Conservation (phyloP, 2,113 vertebrate genomes). For the Bungarus multicinctus region DNA sequence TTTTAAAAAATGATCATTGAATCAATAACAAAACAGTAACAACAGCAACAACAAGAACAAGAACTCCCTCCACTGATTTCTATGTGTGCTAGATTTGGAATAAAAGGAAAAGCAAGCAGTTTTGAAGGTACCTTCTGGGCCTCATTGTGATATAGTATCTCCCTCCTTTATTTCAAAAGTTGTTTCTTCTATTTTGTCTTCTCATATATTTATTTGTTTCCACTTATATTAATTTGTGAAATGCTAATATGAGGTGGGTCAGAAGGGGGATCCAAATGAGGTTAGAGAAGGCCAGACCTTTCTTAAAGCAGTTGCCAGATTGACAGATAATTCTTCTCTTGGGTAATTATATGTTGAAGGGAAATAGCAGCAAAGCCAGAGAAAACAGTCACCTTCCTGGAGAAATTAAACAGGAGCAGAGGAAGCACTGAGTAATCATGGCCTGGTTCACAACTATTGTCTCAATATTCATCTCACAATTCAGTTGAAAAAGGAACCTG, state of each 20-base stretch:
- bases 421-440: neutral
- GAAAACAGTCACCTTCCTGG: neutral
- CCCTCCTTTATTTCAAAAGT: neutral
- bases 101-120: neutral
- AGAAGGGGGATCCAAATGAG: neutral
- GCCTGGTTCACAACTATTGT: neutral
- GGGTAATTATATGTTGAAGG: neutral
- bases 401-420: neutral
- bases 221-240: neutral
- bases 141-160: neutral
- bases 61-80: neutral
- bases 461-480: neutral
- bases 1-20: too few relatives aligned
- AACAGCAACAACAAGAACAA: too few relatives aligned
- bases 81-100: neutral
- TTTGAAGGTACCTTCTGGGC: neutral
- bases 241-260: neutral
- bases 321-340: neutral
- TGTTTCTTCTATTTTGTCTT: neutral
- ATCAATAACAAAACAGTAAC: too few relatives aligned
- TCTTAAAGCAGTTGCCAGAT: neutral
- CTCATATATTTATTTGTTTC: neutral
- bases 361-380: neutral
- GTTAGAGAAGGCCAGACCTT: neutral
- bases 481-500: neutral